Evolutionary conservation across 1,140 invertebrate genomes (phyloP).

Genomic region (Ostrea denselamellosa): DNA sequence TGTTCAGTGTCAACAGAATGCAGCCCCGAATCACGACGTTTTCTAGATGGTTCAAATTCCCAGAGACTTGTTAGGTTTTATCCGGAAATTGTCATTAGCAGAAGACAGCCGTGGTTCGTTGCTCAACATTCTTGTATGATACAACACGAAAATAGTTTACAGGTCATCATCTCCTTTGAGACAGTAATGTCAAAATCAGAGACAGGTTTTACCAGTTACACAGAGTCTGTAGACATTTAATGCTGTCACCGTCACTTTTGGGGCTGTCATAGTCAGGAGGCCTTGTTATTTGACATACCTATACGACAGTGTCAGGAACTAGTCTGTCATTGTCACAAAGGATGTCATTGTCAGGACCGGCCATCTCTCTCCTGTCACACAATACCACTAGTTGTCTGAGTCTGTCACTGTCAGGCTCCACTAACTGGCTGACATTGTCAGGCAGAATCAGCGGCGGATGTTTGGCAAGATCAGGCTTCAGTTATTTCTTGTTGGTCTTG

Average conservation of each 20-base stretch:
- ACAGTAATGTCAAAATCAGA: not conserved
- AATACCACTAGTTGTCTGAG: not conserved
- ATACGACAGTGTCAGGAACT: constrained; percentile 50
- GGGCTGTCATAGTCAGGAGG: constrained; percentile 51
- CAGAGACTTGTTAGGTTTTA: constrained; percentile 44
- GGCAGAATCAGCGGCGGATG: not conserved
- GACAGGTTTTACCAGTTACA: not conserved
- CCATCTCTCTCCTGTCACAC: constrained; percentile 55
- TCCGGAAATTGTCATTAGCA: constrained; percentile 1
- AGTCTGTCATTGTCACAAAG: constrained; percentile 58
- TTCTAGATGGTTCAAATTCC: not conserved
- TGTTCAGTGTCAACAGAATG: not conserved
- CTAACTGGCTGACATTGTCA: constrained; percentile 52
- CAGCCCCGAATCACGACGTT: not conserved
- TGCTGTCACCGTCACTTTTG: constrained; percentile 47
- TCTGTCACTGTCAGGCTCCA: constrained; percentile 58
- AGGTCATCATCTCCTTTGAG: not conserved
- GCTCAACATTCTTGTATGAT: not conserved
- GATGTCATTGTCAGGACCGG: constrained; percentile 50
- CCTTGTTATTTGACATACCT: not conserved
- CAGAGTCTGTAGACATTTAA: not conserved
- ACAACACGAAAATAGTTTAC: not conserved
- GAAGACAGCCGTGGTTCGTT: not conserved
- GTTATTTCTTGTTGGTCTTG: constrained; percentile 13
- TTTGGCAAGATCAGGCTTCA: constrained; percentile 43